Conservation (phyloP, 1,140 invertebrate species). For the Glossosoma conforme region DNA sequence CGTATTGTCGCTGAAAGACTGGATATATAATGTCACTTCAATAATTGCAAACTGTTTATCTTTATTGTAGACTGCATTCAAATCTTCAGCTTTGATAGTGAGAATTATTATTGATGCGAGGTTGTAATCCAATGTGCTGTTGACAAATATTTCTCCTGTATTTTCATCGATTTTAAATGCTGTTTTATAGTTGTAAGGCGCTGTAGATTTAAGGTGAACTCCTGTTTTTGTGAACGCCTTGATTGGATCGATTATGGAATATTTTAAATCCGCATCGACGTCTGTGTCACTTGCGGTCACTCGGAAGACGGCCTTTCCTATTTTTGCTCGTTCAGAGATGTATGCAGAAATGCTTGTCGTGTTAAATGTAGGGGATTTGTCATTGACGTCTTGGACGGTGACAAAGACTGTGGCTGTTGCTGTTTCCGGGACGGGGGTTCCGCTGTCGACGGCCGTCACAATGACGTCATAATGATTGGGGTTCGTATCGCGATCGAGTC, state of each 20-base stretch:
- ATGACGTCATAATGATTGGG: constrained; percentile 64
- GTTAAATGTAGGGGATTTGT: constrained; percentile 74
- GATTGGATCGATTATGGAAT: constrained; percentile 62
- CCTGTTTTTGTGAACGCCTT: constrained; percentile 72
- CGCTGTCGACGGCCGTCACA: constrained; percentile 67
- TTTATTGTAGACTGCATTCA: constrained; percentile 62
- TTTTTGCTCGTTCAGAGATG: constrained; percentile 63
- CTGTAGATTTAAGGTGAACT: constrained; percentile 56
- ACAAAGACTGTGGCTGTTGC: constrained; percentile 70
- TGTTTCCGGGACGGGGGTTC: constrained; percentile 67
- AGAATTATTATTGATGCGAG: constrained; percentile 74
- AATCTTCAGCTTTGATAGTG: constrained; percentile 66
- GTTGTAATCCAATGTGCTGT: constrained; percentile 70
- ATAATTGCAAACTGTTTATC: constrained; percentile 61
- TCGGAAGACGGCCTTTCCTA: constrained; percentile 59
- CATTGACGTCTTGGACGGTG: constrained; percentile 73
- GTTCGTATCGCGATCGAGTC: constrained; percentile 65
- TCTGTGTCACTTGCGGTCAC: constrained; percentile 68
- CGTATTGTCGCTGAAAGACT: constrained; percentile 73
- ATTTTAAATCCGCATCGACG: constrained; percentile 61
- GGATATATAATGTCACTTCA: constrained; percentile 74
- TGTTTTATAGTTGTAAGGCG: constrained; percentile 61
- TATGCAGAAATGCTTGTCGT: constrained; percentile 60
- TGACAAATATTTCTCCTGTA: constrained; percentile 66
- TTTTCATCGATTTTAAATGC: constrained; percentile 65